Evolutionary conservation across 2,113 vertebrate genomes (phyloP).

Genomic region (Nymphicus hollandicus): DNA sequence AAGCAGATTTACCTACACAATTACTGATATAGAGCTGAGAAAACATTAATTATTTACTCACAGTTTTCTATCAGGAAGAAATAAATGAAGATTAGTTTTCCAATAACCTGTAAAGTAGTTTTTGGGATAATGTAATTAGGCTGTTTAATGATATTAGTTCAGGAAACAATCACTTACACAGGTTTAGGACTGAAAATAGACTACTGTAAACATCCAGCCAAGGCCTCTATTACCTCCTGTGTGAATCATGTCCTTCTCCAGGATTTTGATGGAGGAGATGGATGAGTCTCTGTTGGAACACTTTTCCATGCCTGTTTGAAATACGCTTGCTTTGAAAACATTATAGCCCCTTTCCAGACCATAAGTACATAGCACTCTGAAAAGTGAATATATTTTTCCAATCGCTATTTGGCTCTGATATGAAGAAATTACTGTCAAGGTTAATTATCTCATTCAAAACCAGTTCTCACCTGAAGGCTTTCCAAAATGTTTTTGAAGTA

Average conservation of each 20-base stretch:
- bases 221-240: background rate
- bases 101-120: background rate
- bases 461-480: conserved; percentile 60
- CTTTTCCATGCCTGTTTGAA: conserved; percentile 26
- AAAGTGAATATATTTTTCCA: conserved; percentile 63
- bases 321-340: conserved; percentile 16
- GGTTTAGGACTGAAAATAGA: background rate
- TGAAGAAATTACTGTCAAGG: conserved; percentile 64
- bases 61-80: background rate
- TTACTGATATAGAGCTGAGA: background rate
- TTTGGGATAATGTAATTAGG: background rate
- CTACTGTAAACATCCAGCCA: background rate
- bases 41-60: background rate
- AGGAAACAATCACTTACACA: background rate
- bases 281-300: conserved; percentile 16
- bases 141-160: background rate
- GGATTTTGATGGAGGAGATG: conserved; percentile 17
- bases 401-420: conserved; percentile 33
- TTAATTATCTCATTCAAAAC: conserved; percentile 68
- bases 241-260: background rate
- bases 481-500: conserved; percentile 62
- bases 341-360: conserved; percentile 40
- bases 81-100: background rate
- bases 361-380: conserved; percentile 49
- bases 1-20: background rate